phyloP scores from a whole-genome alignment of 2,888 invertebrate species.

The Microctonus aethiopoides region DNA sequence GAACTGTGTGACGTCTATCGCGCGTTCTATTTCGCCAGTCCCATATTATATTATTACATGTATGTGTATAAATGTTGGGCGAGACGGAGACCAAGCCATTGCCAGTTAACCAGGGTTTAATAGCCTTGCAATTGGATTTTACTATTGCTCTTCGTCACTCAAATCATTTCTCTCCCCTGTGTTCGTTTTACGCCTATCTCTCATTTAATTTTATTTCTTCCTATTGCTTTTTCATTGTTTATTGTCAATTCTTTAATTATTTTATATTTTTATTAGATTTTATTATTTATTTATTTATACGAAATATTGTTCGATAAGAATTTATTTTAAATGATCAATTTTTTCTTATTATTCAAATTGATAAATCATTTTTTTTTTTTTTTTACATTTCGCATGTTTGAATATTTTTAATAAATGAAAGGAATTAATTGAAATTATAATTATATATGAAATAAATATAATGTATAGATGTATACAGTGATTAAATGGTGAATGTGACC shows the following conservation, averaged over 20 bases:
- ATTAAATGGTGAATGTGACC: slow-evolving; percentile 28
- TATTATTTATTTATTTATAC: no score
- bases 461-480: not conserved
- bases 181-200: slow-evolving; percentile 58
- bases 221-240: not conserved
- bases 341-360: no score
- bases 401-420: no score
- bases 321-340: no score
- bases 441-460: not conserved
- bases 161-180: slow-evolving; percentile 46
- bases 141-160: slow-evolving; percentile 59
- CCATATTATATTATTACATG: slow-evolving; percentile 22
- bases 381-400: no score
- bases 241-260: not conserved
- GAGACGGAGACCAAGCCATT: slow-evolving; percentile 36
- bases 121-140: slow-evolving; percentile 67
- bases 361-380: no score
- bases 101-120: slow-evolving; percentile 64
- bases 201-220: slow-evolving; percentile 47
- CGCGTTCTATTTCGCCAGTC: slow-evolving; percentile 23
- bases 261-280: not conserved
- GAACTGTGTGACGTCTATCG: slow-evolving; percentile 41
- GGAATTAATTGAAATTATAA: no score
- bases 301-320: no score
- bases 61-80: slow-evolving; percentile 1